A percentile compares a stretch with the other conserved stretches of the same genome.
These are phyloP conservation scores for Astropecten irregularis DNA, from an alignment of 53 echinoderm and acorn worm species.

Conservation along the genomic window DNA sequence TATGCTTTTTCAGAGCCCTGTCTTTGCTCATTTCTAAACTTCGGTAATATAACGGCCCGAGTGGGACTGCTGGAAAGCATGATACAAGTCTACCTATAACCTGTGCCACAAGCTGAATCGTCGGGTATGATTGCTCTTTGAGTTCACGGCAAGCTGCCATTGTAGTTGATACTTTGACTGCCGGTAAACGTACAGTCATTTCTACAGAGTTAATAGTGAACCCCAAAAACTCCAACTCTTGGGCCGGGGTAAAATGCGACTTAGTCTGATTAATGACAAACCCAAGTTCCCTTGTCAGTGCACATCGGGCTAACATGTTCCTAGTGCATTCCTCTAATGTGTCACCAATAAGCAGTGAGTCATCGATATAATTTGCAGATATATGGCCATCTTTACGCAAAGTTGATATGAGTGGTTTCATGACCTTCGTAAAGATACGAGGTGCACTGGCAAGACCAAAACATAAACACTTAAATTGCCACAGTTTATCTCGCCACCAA, in stretches of 20 bases:
- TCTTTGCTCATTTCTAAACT: too few relatives aligned
- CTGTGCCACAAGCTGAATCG: neutral
- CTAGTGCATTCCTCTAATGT: neutral
- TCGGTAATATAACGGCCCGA: slow-evolving; percentile 7
- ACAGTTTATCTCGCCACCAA: too few relatives aligned
- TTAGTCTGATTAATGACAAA: neutral
- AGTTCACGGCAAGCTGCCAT: neutral
- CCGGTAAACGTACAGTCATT: neutral
- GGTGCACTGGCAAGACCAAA: neutral
- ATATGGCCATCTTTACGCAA: neutral
- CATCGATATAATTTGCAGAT: neutral
- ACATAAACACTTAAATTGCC: too few relatives aligned
- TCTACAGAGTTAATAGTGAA: neutral
- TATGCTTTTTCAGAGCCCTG: neutral
- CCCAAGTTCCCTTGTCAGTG: neutral
- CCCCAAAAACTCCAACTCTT: neutral
- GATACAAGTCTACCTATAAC: neutral
- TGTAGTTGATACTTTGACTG: neutral
- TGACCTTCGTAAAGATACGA: neutral
- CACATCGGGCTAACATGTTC: neutral
- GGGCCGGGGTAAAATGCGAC: neutral
- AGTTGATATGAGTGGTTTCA: neutral
- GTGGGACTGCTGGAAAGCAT: neutral
- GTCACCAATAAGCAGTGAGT: neutral
- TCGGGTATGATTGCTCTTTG: neutral